Percentiles rank a stretch among this genome's conserved stretches.
These are phyloP conservation scores for Tetramorium simillimum DNA, from an alignment of 1,140 invertebrate genomes.

Conservation along the genomic window DNA sequence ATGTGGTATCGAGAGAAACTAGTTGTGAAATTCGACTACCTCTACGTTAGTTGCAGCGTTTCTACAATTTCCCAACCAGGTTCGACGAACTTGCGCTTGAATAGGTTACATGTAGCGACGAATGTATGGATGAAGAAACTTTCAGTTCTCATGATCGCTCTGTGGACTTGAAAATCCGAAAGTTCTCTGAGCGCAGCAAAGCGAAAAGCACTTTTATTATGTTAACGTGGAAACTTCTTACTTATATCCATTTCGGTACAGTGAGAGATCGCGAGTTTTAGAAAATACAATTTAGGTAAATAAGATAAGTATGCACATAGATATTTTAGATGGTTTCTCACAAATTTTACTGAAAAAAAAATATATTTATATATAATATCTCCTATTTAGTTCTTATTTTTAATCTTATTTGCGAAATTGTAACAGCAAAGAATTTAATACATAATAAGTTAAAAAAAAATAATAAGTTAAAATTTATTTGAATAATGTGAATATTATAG, in stretches of 20 bases:
- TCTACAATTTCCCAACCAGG: slow-evolving; percentile 44
- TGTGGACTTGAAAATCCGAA: slow-evolving; percentile 50
- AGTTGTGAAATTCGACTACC: slow-evolving; percentile 45
- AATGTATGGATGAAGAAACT: slow-evolving; percentile 55
- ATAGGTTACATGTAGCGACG: slow-evolving; percentile 56
- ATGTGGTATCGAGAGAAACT: slow-evolving; percentile 44
- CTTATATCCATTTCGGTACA: slow-evolving; percentile 12
- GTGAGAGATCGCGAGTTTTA: slow-evolving; percentile 3
- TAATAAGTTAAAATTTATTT: background rate
- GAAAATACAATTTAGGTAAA: slow-evolving; percentile 26
- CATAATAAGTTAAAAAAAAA: no score
- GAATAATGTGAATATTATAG: background rate
- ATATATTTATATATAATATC: no score
- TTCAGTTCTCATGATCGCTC: slow-evolving; percentile 42
- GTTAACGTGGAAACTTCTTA: slow-evolving; percentile 40
- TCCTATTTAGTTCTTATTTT: background rate
- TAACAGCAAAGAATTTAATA: background rate
- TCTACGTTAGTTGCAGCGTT: slow-evolving; percentile 46
- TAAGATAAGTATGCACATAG: background rate
- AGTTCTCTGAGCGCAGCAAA: slow-evolving; percentile 23
- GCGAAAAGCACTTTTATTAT: slow-evolving; percentile 50
- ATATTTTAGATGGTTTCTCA: background rate
- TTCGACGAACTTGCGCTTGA: slow-evolving; percentile 55
- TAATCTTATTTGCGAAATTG: background rate
- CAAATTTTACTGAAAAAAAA: background rate